Evolutionary conservation across 2,888 invertebrate genomes (phyloP).

Genomic region (Mythimna impura): DNA sequence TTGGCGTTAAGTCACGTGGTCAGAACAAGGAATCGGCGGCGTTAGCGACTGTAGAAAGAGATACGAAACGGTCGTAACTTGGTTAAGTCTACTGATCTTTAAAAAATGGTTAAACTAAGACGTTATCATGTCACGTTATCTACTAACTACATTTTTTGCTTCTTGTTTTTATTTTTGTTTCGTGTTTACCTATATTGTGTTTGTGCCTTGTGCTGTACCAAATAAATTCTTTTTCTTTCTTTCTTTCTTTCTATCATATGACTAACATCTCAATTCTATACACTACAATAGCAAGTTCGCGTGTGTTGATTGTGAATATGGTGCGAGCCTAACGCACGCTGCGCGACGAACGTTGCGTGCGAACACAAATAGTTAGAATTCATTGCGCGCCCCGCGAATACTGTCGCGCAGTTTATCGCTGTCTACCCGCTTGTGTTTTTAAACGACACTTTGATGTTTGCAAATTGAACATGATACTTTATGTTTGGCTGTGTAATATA

Average conservation of each 20-base stretch:
- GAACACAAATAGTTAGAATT: slow-evolving; percentile 67
- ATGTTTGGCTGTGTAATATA: slow-evolving; percentile 56
- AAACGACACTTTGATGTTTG: slow-evolving; percentile 66
- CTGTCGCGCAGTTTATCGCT: slow-evolving; percentile 64
- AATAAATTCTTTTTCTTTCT: too few relatives aligned
- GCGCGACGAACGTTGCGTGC: slow-evolving; percentile 56
- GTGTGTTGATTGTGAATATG: slow-evolving; percentile 57
- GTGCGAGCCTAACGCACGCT: slow-evolving; percentile 21
- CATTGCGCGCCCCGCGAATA: slow-evolving; percentile 66
- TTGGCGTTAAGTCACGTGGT: too few relatives aligned
- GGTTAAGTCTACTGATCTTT: too few relatives aligned
- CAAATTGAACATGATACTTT: slow-evolving; percentile 67
- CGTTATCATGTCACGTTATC: neutral
- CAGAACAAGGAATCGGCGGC: too few relatives aligned
- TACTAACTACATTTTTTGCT: too few relatives aligned
- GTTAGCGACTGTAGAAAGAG: too few relatives aligned
- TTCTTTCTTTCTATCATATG: too few relatives aligned
- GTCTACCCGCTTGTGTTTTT: slow-evolving; percentile 64
- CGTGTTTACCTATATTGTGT: too few relatives aligned
- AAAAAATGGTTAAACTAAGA: neutral
- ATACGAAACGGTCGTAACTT: too few relatives aligned
- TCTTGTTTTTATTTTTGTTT: too few relatives aligned
- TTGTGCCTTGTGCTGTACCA: too few relatives aligned
- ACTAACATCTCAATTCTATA: slow-evolving; percentile 1
- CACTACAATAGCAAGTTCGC: slow-evolving; percentile 40